phyloP scores from a whole-genome alignment of 2,888 invertebrate genomes.

The Formica aserva region DNA sequence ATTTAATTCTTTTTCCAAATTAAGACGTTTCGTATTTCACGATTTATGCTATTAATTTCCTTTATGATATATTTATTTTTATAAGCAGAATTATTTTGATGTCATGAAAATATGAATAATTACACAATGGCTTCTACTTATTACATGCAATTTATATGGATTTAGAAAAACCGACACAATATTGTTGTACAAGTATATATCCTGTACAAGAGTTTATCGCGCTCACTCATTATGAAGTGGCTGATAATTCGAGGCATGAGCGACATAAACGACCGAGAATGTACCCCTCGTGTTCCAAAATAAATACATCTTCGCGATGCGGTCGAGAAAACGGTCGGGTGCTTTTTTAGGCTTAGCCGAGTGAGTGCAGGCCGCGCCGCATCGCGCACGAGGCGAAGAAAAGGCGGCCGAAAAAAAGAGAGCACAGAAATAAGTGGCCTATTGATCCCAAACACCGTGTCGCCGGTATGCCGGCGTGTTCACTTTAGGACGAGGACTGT shows the following conservation, averaged over 20 bases:
- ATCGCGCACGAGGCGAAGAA: conserved; percentile 60
- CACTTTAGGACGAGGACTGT: conserved; percentile 61
- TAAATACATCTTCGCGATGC: conserved; percentile 50
- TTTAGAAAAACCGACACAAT: not conserved
- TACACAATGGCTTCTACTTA: not conserved
- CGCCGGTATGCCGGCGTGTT: conserved; percentile 61
- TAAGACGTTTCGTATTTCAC: not conserved
- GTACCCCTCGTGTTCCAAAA: conserved; percentile 34
- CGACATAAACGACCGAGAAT: conserved; percentile 16
- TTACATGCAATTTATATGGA: not conserved
- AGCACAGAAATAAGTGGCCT: conserved; percentile 65
- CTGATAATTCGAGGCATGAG: conserved; percentile 20
- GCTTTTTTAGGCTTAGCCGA: conserved; percentile 69
- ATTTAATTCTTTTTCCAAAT: not conserved
- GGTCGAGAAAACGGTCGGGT: conserved; percentile 46
- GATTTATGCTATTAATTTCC: not conserved
- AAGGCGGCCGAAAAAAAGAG: conserved; percentile 71
- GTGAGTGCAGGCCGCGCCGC: conserved; percentile 67
- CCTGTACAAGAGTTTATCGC: not conserved
- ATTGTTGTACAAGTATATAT: not conserved
- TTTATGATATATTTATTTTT: not conserved
- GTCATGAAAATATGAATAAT: not conserved
- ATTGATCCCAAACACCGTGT: conserved; percentile 74
- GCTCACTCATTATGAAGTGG: not conserved
- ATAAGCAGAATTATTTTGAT: not conserved